Conservation (phyloP, 2,797 vertebrate genomes). For the Aselliscus stoliczkanus region DNA sequence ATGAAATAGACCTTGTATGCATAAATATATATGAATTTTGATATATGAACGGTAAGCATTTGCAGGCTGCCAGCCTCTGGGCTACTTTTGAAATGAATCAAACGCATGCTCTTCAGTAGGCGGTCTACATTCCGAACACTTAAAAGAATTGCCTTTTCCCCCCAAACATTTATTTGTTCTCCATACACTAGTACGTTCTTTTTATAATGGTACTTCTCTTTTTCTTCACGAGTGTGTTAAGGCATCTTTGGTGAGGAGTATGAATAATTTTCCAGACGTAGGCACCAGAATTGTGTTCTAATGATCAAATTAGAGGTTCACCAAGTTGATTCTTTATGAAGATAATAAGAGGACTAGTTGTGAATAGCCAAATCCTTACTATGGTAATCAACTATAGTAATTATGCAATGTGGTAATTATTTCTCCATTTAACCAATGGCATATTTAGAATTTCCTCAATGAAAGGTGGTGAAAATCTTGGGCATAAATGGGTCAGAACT, state of each 20-base stretch:
- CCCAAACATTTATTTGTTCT: neutral
- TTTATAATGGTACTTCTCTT: neutral
- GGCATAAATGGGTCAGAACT: neutral
- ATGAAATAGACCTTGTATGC: neutral
- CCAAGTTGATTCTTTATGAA: neutral
- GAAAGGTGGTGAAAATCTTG: neutral
- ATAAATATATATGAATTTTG: neutral
- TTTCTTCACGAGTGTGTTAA: neutral
- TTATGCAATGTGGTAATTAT: neutral
- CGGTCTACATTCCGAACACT: neutral
- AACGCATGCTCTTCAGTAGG: neutral
- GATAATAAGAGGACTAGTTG: neutral
- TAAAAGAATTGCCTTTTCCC: neutral
- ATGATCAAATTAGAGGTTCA: neutral
- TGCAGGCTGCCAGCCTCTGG: neutral
- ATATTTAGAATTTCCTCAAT: neutral
- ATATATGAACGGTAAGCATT: neutral
- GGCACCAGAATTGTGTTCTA: neutral
- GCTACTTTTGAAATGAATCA: neutral
- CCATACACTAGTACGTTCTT: neutral
- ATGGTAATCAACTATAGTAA: neutral
- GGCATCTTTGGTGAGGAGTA: neutral
- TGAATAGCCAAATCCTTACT: neutral
- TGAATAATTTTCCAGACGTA: neutral
- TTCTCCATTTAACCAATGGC: neutral